phyloP scores from a whole-genome alignment of 2,113 vertebrate genomes.

The Crotalus tigris region DNA sequence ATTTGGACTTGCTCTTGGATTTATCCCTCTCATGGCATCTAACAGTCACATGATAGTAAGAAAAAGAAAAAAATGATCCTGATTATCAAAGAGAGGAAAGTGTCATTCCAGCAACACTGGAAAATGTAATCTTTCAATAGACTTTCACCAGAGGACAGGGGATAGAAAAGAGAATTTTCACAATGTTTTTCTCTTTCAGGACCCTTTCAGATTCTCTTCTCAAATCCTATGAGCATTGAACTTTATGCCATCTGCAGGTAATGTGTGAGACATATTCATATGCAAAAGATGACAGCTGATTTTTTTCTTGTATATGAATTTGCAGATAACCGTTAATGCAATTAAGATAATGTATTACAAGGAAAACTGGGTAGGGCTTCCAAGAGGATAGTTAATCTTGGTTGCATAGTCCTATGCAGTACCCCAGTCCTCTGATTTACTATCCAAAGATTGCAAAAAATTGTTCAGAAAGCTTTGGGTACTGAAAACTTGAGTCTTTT shows the following conservation, averaged over 20 bases:
- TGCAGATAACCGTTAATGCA: constrained; percentile 21
- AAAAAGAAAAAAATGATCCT: background rate
- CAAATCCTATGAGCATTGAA: constrained; percentile 40
- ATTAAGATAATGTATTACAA: background rate
- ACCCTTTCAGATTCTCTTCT: background rate
- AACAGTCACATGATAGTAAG: background rate
- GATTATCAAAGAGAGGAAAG: background rate
- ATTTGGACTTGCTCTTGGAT: background rate
- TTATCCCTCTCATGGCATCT: background rate
- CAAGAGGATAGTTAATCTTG: constrained; percentile 12
- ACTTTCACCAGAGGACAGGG: background rate
- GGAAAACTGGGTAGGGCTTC: constrained; percentile 18
- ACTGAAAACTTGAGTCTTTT: constrained; percentile 31
- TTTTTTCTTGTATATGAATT: constrained; percentile 22
- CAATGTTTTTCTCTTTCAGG: background rate
- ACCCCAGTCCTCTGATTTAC: constrained; percentile 16
- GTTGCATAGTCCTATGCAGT: constrained; percentile 2
- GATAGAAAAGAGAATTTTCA: background rate
- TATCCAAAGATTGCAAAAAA: constrained; percentile 28
- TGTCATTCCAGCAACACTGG: background rate
- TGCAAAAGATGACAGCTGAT: constrained; percentile 12
- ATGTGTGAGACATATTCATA: constrained; percentile 13
- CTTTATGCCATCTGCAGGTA: constrained; percentile 46
- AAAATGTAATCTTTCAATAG: background rate
- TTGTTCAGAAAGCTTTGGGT: constrained; percentile 38